Evolutionary conservation across 1,140 invertebrate species (phyloP).

Genomic region (Popillia japonica): DNA sequence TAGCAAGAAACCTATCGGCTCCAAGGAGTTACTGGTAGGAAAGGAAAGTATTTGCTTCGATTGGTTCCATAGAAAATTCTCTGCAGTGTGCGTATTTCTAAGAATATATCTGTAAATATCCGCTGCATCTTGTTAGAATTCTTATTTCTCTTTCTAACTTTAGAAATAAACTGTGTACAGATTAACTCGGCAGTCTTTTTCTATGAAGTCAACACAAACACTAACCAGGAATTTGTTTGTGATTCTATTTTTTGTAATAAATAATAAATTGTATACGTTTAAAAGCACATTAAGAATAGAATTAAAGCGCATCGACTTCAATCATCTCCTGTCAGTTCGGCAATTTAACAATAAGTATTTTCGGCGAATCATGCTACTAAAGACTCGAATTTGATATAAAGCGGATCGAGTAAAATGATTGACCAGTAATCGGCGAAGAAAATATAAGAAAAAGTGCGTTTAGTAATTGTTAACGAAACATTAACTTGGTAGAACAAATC

Average conservation of each 20-base stretch:
- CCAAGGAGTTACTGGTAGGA: too few relatives aligned
- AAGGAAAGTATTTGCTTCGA: too few relatives aligned
- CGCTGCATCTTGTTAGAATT: too few relatives aligned
- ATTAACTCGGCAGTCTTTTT: too few relatives aligned
- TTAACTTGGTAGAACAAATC: background rate
- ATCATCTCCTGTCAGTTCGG: background rate
- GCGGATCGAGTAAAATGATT: background rate
- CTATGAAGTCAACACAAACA: too few relatives aligned
- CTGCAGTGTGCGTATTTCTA: too few relatives aligned
- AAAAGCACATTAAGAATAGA: background rate
- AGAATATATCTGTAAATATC: too few relatives aligned
- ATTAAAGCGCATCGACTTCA: background rate
- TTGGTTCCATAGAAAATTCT: too few relatives aligned
- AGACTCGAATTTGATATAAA: background rate
- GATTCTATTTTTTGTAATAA: background rate
- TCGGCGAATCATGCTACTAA: background rate
- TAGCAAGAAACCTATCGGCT: too few relatives aligned
- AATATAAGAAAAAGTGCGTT: background rate
- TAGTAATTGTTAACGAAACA: background rate
- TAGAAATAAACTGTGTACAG: too few relatives aligned
- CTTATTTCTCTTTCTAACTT: too few relatives aligned
- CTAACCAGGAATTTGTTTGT: background rate
- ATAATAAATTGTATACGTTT: background rate
- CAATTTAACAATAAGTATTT: background rate
- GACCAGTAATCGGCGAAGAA: background rate